Evolutionary conservation across 2,797 vertebrate genomes (phyloP), one percentile per base, ranked within the genome.

Genomic region (Diglossa cyanea): DNA sequence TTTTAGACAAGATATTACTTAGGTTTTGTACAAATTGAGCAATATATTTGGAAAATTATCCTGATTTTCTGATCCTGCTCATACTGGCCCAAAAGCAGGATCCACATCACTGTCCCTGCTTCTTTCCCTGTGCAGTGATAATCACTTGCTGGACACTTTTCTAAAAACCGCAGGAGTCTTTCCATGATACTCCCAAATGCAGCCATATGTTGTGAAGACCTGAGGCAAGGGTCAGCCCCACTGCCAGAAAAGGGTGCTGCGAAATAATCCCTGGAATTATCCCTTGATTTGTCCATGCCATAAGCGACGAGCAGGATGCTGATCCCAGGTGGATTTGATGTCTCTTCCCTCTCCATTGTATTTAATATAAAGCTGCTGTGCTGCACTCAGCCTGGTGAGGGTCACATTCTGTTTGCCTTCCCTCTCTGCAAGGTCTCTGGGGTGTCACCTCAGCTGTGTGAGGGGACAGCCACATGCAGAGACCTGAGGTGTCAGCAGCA

Each of bases 151-250:
- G 30, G 26, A 31, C 10, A 15, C 14, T 31, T 21, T 45, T 39
- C 9, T 20, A 20, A 35, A 74, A 90, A 24, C 15, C 21, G 42
- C 21, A 18, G 1, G 1, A 78, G 42, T 20, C 11, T 54, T 26
- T 9, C 25, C 37, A 17, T 11, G 3, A 26, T 30, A 2, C 14
- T 66, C 51, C n/a, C 31, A 57, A 81, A 47, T 33, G 28, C 3
- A 2, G 21, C 14, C 30, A 26, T 6, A 3, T 0, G 0, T 42
- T 63, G 3, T 17, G 75, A 48, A 63, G 44, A 21, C 13, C 5
- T 2, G 28, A 74, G 48, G 11, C 24, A 42, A 84, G 28, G 39
- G 6, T 30, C 35, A 78, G 31, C 35, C 19, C 30, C 62, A 25
- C 9, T 8, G 8, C 7, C 13, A 57, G 17, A 50, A 30, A 54